phyloP scores from a whole-genome alignment of 2,113 vertebrate genomes.

The Sula dactylatra region DNA sequence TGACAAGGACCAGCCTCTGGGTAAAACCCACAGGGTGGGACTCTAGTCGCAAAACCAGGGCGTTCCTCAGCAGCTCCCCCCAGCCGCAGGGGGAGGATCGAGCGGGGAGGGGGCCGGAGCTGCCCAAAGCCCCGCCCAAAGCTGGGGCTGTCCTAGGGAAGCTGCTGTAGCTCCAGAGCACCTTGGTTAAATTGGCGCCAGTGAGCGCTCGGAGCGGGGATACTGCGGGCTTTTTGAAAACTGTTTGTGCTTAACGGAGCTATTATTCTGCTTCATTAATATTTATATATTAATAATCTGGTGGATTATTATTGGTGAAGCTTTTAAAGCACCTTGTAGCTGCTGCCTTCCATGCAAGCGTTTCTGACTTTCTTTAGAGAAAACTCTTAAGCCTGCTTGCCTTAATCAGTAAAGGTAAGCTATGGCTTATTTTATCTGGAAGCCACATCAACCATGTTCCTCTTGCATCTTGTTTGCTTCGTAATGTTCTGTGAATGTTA shows the following conservation, averaged over 20 bases:
- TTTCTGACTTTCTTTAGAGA: background rate
- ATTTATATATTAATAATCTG: no score
- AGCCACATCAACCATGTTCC: accelerated
- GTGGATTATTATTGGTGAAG: background rate
- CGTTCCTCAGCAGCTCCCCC: accelerated
- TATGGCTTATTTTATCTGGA: background rate
- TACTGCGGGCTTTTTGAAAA: accelerated
- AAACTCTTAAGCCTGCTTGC: background rate
- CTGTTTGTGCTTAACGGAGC: accelerated
- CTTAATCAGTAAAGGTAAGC: background rate
- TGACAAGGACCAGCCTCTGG: background rate
- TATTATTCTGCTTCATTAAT: no score
- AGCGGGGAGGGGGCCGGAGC: no score
- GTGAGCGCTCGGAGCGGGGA: accelerated
- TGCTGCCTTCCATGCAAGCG: accelerated
- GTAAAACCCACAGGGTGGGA: background rate
- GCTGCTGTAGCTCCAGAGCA: accelerated
- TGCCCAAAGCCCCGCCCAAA: no score
- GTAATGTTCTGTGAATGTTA: background rate
- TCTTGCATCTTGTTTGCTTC: background rate
- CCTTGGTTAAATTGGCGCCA: accelerated
- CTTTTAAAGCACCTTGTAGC: background rate
- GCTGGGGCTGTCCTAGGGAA: accelerated
- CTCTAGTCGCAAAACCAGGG: accelerated
- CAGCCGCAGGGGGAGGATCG: no score